These are phyloP conservation scores for Drepana arcuata DNA, from an alignment of 1,140 invertebrate species.

Conservation along the genomic window DNA sequence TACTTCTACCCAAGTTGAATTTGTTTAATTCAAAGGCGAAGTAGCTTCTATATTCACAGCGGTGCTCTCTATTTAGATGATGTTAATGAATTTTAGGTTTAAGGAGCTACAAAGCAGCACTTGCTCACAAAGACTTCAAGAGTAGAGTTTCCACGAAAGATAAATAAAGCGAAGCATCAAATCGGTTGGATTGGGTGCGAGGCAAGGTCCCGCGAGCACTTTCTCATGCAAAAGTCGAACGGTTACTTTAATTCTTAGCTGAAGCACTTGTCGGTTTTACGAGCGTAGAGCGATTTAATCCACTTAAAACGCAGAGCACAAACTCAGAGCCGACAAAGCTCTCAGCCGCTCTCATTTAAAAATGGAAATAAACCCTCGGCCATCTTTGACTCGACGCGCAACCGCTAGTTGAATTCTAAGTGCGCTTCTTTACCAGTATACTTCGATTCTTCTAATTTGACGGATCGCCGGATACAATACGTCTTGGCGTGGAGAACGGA, in stretches of 20 bases:
- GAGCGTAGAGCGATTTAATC: conserved; percentile 70
- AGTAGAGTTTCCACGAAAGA: conserved; percentile 42
- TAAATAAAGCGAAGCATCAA: conserved; percentile 47
- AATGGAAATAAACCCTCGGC: conserved; percentile 67
- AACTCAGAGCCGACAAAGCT: conserved; percentile 68
- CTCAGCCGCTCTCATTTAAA: conserved; percentile 71
- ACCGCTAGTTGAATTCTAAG: conserved; percentile 64
- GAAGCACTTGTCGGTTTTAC: conserved; percentile 70
- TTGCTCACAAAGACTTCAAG: conserved; percentile 33
- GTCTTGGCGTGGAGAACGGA: no score
- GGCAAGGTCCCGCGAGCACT: conserved; percentile 50
- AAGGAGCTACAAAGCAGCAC: conserved; percentile 51
- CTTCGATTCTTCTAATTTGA: conserved; percentile 52
- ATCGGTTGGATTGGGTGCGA: conserved; percentile 52
- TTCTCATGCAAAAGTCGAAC: conserved; percentile 71
- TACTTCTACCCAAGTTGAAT: conserved; percentile 4
- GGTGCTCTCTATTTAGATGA: conserved; percentile 31
- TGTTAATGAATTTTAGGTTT: conserved; percentile 61
- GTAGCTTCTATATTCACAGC: conserved; percentile 8
- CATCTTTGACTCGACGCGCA: conserved; percentile 65
- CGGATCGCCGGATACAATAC: conserved; percentile 27
- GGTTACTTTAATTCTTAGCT: conserved; percentile 70
- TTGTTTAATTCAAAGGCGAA: conserved; percentile 4
- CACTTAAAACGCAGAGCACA: conserved; percentile 71
- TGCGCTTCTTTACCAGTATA: conserved; percentile 46